phyloP scores from a whole-genome alignment of 2,113 vertebrate genomes.

The Aplodontia rufa region DNA sequence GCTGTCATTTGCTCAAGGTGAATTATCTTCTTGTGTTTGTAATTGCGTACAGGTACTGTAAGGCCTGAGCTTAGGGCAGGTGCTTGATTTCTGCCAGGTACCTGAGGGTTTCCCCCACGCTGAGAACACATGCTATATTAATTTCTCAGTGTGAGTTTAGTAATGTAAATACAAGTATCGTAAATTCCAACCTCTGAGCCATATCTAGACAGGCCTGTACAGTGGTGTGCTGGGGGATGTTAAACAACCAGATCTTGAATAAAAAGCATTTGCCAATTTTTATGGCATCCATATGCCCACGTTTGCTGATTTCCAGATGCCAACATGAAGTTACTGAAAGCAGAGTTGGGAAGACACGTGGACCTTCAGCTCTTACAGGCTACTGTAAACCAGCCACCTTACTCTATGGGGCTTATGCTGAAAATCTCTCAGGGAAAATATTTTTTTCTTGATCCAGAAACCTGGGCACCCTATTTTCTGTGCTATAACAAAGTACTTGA shows the following conservation, averaged over 20 bases:
- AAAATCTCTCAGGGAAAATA: not conserved
- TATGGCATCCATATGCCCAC: not conserved
- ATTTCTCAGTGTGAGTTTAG: not conserved
- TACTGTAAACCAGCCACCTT: too few species aligned
- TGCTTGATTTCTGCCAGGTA: not conserved
- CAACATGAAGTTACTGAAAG: not conserved
- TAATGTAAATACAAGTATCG: not conserved
- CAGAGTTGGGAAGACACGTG: not conserved
- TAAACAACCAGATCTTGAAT: not conserved
- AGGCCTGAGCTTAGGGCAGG: not conserved
- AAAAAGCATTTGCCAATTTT: not conserved
- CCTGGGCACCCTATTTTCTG: not conserved
- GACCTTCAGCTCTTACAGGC: not conserved
- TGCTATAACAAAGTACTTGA: not conserved
- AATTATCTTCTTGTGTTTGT: not conserved
- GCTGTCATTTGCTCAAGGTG: not conserved
- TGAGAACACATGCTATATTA: not conserved
- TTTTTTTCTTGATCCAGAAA: not conserved
- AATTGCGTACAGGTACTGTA: not conserved
- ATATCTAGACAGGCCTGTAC: not conserved
- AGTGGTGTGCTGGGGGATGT: not conserved
- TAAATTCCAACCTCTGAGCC: not conserved
- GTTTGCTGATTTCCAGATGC: not conserved
- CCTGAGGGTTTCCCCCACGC: not conserved
- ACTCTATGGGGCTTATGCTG: not conserved